These are phyloP conservation scores for Rhynchonema sp. DNA, from an alignment of 2,888 invertebrate genomes.

Conservation along the genomic window DNA sequence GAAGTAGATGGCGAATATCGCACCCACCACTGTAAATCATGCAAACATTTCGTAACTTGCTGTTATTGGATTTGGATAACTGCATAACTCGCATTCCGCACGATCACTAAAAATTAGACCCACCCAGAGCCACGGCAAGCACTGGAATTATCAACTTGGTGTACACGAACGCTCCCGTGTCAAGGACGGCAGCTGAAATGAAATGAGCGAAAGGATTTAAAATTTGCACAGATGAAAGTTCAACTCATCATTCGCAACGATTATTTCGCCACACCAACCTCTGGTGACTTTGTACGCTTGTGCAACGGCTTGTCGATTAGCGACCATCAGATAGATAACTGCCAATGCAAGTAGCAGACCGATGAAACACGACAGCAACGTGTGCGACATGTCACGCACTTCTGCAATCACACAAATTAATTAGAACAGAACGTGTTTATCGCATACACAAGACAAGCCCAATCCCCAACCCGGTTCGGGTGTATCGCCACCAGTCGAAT, in stretches of 20 bases:
- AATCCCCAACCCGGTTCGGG: no score
- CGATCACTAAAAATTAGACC: background rate
- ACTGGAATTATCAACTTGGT: slow-evolving; percentile 1
- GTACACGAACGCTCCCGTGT: slow-evolving; percentile 1
- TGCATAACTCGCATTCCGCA: no score
- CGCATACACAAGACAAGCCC: no score
- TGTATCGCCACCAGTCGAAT: no score
- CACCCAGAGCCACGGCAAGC: background rate
- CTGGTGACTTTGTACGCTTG: background rate
- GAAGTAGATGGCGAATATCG: background rate
- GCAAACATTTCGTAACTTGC: no score
- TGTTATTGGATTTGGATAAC: no score
- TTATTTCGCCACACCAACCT: background rate
- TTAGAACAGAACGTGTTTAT: no score
- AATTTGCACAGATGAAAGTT: no score
- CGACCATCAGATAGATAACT: background rate
- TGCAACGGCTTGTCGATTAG: background rate
- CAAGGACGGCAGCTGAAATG: background rate
- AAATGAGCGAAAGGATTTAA: background rate
- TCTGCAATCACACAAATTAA: no score
- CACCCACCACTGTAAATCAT: background rate
- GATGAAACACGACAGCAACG: background rate
- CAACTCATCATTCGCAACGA: no score
- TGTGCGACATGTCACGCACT: background rate
- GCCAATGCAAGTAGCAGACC: background rate